Evolutionary conservation across 2,113 vertebrate species (phyloP).

Genomic region (Dendrocopos noguchii): DNA sequence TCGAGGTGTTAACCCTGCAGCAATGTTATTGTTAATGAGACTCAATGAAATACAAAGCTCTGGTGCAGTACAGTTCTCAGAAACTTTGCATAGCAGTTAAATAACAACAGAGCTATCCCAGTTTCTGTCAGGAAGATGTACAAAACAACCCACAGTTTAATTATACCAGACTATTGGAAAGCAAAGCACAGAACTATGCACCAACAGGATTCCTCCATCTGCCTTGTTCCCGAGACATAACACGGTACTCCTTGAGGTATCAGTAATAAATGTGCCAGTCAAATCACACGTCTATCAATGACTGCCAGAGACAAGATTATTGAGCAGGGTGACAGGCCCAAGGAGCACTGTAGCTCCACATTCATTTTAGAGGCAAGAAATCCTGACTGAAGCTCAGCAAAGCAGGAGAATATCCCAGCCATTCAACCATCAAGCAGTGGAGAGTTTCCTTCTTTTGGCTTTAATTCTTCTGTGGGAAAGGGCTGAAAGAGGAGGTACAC

Average conservation of each 20-base stretch:
- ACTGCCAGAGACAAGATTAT: background rate
- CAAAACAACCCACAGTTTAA: background rate
- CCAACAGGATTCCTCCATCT: background rate
- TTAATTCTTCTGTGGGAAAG: background rate
- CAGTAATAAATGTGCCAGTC: background rate
- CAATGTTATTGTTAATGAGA: background rate
- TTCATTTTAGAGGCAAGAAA: background rate
- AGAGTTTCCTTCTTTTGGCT: background rate
- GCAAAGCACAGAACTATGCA: background rate
- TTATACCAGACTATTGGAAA: background rate
- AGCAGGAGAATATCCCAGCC: background rate
- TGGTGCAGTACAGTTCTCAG: background rate
- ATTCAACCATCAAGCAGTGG: background rate
- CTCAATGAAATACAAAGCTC: background rate
- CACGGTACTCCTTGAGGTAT: background rate
- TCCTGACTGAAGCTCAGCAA: background rate
- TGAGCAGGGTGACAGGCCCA: background rate
- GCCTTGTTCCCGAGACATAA: background rate
- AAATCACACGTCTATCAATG: background rate
- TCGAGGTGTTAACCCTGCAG: slow-evolving; percentile 76
- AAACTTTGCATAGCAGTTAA: background rate
- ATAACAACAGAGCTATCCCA: background rate
- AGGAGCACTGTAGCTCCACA: fast-evolving
- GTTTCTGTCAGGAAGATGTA: background rate
- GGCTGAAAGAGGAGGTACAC: background rate